A percentile compares a stretch with the other conserved stretches of the same genome.
Conservation (phyloP, 2,113 vertebrate genomes). For the Aramus guarauna region DNA sequence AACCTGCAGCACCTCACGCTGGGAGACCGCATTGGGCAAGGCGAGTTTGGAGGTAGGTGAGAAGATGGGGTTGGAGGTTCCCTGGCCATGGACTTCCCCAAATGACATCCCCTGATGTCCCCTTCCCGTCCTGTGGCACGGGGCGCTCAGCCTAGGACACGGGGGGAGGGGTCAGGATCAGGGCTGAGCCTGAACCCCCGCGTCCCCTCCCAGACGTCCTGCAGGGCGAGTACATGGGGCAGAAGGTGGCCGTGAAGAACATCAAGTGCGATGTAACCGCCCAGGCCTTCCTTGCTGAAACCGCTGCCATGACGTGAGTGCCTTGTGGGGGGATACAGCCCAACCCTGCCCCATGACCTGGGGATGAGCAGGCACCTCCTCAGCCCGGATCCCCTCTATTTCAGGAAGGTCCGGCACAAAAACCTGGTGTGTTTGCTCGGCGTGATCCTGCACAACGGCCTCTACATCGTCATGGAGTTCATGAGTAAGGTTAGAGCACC, state of each 20-base stretch:
- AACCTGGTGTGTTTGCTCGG: slow-evolving; percentile 88
- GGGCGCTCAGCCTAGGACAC: not conserved
- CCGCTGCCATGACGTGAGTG: slow-evolving; percentile 90
- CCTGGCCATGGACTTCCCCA: not conserved
- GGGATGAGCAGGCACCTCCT: not conserved
- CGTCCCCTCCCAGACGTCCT: slow-evolving; percentile 75
- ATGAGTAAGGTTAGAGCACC: slow-evolving; percentile 84
- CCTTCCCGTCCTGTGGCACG: not conserved
- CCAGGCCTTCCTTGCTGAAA: slow-evolving; percentile 89
- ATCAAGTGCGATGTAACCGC: slow-evolving; percentile 91
- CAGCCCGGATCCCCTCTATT: not conserved
- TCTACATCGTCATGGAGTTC: slow-evolving; percentile 91
- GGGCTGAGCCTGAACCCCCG: not conserved
- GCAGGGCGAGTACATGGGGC: slow-evolving; percentile 85
- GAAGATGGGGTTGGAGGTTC: not conserved
- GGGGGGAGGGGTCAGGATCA: accelerated
- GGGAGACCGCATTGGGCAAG: slow-evolving; percentile 83
- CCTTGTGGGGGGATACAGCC: accelerated
- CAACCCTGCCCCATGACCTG: accelerated
- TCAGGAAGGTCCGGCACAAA: slow-evolving; percentile 88
- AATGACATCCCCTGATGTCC: accelerated
- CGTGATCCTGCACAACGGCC: slow-evolving; percentile 87
- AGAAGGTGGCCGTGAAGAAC: slow-evolving; percentile 91
- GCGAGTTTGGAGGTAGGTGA: slow-evolving; percentile 88
- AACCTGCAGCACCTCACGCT: slow-evolving; percentile 80